Evolutionary conservation across 2,888 invertebrate species (phyloP).

Genomic region (Marronus borbonicus): DNA sequence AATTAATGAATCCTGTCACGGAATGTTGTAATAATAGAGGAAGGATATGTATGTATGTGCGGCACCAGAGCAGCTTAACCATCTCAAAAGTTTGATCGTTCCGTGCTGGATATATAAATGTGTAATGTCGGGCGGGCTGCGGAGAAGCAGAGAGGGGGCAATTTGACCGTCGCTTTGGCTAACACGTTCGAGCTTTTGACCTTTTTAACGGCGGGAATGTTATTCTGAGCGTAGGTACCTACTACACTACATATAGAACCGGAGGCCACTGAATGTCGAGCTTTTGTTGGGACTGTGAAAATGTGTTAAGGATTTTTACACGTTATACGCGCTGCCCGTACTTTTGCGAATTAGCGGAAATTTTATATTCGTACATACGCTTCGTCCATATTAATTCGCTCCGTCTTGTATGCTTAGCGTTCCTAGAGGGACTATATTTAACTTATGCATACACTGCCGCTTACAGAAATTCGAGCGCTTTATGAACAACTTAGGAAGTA

Average conservation of each 20-base stretch:
- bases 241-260: neutral
- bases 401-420: neutral
- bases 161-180: constrained; percentile 29
- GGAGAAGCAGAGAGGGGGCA: neutral
- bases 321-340: neutral
- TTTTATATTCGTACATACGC: constrained; percentile 19
- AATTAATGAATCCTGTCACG: constrained; percentile 24
- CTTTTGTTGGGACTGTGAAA: constrained; percentile 25
- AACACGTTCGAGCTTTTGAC: constrained; percentile 41
- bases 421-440: constrained; percentile 3
- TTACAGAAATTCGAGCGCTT: no score
- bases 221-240: constrained; percentile 9
- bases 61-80: neutral
- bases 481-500: no score
- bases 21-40: constrained; percentile 14
- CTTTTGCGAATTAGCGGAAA: constrained; percentile 21
- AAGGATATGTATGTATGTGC: neutral
- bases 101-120: constrained; percentile 15
- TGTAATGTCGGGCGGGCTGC: neutral
- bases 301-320: constrained; percentile 31
- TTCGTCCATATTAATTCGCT: constrained; percentile 18
- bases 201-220: constrained; percentile 24
- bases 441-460: neutral
- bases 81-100: constrained; percentile 16
- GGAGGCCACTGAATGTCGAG: neutral